Evolutionary conservation across 1,140 invertebrate species (phyloP).

Genomic region (Heliconius himera): DNA sequence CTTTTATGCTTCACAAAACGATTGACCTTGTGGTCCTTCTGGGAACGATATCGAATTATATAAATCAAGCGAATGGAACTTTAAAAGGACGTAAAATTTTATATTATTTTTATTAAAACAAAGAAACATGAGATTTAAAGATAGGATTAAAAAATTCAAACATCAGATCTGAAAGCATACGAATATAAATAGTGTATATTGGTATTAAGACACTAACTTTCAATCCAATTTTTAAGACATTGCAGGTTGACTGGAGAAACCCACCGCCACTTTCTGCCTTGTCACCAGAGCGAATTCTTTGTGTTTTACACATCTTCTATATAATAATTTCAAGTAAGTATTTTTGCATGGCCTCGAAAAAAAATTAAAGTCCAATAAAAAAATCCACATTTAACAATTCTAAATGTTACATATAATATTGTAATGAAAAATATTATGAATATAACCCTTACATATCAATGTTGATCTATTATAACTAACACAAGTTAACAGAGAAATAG

Average conservation of each 20-base stretch:
- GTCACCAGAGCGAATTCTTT: too few species aligned
- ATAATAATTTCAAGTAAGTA: too few species aligned
- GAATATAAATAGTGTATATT: not conserved
- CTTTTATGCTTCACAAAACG: slow-evolving; percentile 20
- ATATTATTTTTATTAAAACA: slow-evolving; percentile 5
- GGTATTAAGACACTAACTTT: too few species aligned
- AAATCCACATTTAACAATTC: too few species aligned
- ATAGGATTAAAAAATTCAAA: not conserved
- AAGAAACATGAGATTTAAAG: not conserved
- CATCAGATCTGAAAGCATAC: not conserved
- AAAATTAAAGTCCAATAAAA: too few species aligned
- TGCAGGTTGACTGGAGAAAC: too few species aligned
- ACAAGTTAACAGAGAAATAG: not conserved
- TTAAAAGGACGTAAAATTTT: not conserved
- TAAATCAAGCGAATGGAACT: not conserved
- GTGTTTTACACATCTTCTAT: too few species aligned
- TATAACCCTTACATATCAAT: not conserved
- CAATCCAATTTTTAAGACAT: too few species aligned
- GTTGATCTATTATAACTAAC: not conserved
- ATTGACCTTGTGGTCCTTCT: slow-evolving; percentile 32
- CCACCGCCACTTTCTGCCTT: too few species aligned
- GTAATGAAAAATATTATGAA: not conserved
- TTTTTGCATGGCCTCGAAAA: too few species aligned
- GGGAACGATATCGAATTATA: slow-evolving; percentile 25
- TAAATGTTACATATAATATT: too few species aligned